phyloP scores from a whole-genome alignment of 2,113 vertebrate species.

The Podarcis raffonei region DNA sequence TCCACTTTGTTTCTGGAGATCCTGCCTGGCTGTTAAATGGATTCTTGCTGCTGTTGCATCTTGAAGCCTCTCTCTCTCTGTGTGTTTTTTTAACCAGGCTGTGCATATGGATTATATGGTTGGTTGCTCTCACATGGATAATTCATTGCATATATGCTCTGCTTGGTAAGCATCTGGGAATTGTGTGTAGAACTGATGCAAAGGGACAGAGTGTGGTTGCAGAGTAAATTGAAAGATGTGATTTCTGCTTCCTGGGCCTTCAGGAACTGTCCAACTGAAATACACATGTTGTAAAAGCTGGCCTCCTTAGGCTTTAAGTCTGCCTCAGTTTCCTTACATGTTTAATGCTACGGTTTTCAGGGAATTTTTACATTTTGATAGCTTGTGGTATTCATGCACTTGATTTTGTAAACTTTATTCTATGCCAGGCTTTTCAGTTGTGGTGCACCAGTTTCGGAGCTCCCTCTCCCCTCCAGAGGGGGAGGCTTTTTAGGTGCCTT shows the following conservation, averaged over 20 bases:
- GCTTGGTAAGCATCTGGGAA: constrained; percentile 21
- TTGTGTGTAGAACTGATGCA: constrained; percentile 15
- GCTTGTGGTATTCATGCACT: neutral
- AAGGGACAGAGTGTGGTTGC: constrained; percentile 1
- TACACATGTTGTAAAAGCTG: neutral
- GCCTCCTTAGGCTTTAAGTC: neutral
- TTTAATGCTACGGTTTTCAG: neutral
- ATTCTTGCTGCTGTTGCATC: constrained; percentile 24
- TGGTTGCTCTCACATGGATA: neutral
- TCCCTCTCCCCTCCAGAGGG: too few species aligned
- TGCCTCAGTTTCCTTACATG: neutral
- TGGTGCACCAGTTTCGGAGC: neutral
- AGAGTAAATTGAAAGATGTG: constrained; percentile 16
- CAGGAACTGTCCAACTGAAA: neutral
- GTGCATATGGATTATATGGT: constrained; percentile 21
- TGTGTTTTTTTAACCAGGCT: neutral
- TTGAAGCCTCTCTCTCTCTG: neutral
- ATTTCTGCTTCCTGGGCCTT: neutral
- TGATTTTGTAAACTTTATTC: neutral
- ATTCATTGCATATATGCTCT: constrained; percentile 13
- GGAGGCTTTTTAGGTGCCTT: neutral
- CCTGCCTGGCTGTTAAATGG: constrained; percentile 10
- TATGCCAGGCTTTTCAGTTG: neutral
- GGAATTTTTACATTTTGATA: neutral
- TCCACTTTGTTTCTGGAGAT: neutral